A percentile compares a stretch with the other conserved stretches of the same genome.
These are phyloP conservation scores for Leptosomus discolor DNA, from an alignment of 2,113 vertebrate species.

Conservation along the genomic window DNA sequence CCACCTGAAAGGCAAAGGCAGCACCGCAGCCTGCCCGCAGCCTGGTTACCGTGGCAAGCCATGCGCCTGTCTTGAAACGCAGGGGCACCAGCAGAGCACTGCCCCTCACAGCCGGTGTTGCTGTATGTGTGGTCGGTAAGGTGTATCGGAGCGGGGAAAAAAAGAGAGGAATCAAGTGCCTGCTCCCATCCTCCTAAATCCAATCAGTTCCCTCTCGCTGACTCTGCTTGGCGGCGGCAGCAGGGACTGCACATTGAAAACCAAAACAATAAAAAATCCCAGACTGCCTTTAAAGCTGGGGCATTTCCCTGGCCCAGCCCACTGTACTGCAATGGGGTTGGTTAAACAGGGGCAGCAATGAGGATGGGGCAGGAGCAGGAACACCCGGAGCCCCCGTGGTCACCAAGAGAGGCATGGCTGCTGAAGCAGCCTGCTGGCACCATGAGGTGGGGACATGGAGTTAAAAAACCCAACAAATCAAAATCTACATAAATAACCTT, in stretches of 20 bases:
- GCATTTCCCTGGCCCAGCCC: background rate
- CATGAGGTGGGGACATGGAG: background rate
- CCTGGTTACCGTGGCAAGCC: fast-evolving
- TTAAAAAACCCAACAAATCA: background rate
- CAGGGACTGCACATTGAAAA: background rate
- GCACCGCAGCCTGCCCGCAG: background rate
- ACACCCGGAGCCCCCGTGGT: fast-evolving
- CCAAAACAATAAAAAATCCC: background rate
- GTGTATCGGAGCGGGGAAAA: background rate
- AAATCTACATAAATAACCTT: background rate
- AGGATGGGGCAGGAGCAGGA: too few relatives aligned
- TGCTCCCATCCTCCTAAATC: background rate
- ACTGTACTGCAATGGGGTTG: fast-evolving
- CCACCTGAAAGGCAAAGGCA: background rate
- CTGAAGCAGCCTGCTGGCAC: background rate
- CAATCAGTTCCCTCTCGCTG: background rate
- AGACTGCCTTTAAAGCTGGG: background rate
- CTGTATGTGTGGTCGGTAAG: fast-evolving
- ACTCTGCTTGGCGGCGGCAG: background rate
- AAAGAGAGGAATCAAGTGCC: background rate
- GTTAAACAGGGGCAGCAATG: background rate
- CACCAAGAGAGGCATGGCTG: background rate
- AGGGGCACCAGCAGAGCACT: background rate
- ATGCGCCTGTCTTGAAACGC: fast-evolving
- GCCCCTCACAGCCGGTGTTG: background rate